A percentile compares a stretch with the other conserved stretches of the same genome.
Conservation (phyloP, 1,140 invertebrate genomes). For the Arctopsyche grandis region DNA sequence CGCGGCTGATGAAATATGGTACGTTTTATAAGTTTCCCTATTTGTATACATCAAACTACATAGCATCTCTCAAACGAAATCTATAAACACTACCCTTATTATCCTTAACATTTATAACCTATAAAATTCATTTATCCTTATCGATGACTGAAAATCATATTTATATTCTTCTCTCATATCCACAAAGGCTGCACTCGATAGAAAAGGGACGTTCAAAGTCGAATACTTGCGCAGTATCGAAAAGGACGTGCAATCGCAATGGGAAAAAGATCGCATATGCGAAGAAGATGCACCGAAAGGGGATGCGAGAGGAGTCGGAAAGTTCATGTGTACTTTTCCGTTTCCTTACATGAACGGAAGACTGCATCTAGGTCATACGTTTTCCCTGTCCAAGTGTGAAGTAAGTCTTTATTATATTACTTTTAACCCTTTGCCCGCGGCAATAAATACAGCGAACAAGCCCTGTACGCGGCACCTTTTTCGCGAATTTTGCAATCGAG, state of each 20-base stretch:
- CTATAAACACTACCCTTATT: background rate
- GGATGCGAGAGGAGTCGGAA: slow-evolving; percentile 74
- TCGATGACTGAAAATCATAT: background rate
- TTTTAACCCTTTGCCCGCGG: too few species aligned
- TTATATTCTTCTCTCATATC: too few species aligned
- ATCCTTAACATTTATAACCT: too few species aligned
- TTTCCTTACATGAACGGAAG: slow-evolving; percentile 99
- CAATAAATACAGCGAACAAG: too few species aligned
- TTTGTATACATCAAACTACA: background rate
- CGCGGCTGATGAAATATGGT: slow-evolving; percentile 7
- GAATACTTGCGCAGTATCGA: slow-evolving; percentile 91
- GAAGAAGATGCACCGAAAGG: slow-evolving; percentile 80
- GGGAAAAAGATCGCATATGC: slow-evolving; percentile 82
- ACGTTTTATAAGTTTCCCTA: background rate
- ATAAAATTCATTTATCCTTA: background rate
- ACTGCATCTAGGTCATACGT: slow-evolving; percentile 97
- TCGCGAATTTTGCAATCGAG: too few species aligned
- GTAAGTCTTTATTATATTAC: slow-evolving; percentile 59
- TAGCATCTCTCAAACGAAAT: background rate
- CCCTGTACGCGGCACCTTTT: too few species aligned
- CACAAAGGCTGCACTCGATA: slow-evolving; percentile 68
- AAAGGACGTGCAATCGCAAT: slow-evolving; percentile 82
- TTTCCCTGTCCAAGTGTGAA: slow-evolving; percentile 97
- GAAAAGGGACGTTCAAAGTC: slow-evolving; percentile 94
- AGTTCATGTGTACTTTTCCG: slow-evolving; percentile 95